Percentiles rank a stretch among this genome's conserved stretches.
Conservation (phyloP, 2,797 vertebrate genomes). For the Amphiprion clarkii region DNA sequence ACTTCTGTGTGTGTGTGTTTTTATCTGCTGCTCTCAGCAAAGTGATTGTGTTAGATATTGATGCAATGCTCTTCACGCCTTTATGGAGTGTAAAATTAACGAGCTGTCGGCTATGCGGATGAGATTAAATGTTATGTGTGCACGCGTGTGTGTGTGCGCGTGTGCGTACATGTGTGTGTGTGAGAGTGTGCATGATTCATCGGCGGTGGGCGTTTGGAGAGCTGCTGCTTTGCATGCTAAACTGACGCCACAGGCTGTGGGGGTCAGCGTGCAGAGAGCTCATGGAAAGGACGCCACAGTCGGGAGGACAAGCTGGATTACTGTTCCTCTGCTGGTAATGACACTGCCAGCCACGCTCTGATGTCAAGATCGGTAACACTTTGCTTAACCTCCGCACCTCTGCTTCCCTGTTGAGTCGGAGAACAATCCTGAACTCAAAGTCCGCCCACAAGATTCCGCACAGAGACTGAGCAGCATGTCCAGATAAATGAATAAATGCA, state of each 20-base stretch:
- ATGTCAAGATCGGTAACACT: conserved; percentile 3
- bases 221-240: conserved; percentile 76
- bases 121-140: conserved; percentile 67
- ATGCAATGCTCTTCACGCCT: conserved; percentile 73
- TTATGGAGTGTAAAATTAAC: conserved; percentile 78
- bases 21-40: conserved; percentile 74
- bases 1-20: conserved; percentile 42
- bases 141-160: conserved; percentile 23
- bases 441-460: not conserved
- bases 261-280: conserved; percentile 50
- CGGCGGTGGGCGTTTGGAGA: conserved; percentile 65
- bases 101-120: conserved; percentile 68
- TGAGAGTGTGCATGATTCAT: conserved; percentile 70
- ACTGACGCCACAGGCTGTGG: conserved; percentile 58
- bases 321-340: not conserved
- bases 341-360: conserved; percentile 2
- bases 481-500: not conserved
- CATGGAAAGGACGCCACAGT: conserved; percentile 38
- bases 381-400: not conserved
- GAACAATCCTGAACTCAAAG: not conserved
- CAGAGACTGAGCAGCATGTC: not conserved
- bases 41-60: conserved; percentile 75
- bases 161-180: conserved; percentile 25
- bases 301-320: conserved; percentile 33
- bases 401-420: not conserved